These are phyloP conservation scores for Octodon degus DNA, from an alignment of 2,113 vertebrate genomes.

Conservation along the genomic window DNA sequence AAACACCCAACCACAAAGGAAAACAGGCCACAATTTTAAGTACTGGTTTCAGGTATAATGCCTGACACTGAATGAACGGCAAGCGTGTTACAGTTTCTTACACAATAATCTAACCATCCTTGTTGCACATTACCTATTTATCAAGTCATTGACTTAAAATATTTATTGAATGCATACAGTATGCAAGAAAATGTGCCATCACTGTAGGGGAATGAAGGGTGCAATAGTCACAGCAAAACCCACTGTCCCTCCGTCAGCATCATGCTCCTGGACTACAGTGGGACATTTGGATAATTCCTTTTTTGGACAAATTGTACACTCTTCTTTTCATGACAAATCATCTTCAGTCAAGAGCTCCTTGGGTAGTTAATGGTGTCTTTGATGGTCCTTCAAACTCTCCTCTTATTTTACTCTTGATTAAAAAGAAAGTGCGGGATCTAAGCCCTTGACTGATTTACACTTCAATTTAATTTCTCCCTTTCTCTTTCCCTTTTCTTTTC, in stretches of 20 bases:
- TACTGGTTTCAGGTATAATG: not conserved
- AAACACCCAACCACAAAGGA: not conserved
- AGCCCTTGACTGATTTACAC: slow-evolving; percentile 82
- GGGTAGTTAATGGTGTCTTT: slow-evolving; percentile 77
- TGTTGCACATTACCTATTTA: not conserved
- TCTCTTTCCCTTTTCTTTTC: slow-evolving; percentile 74
- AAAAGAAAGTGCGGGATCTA: slow-evolving; percentile 77
- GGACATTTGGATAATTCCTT: slow-evolving; percentile 11
- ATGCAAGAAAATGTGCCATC: not conserved
- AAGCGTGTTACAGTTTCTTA: not conserved
- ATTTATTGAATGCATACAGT: not conserved
- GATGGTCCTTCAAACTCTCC: slow-evolving; percentile 81
- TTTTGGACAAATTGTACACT: slow-evolving; percentile 59
- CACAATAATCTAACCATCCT: not conserved
- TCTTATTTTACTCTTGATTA: slow-evolving; percentile 84
- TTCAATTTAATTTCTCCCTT: slow-evolving; percentile 82
- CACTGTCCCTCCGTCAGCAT: not conserved
- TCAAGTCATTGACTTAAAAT: not conserved
- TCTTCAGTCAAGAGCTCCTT: slow-evolving; percentile 80
- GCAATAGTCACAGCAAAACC: not conserved
- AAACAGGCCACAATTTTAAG: not conserved
- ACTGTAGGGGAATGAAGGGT: not conserved
- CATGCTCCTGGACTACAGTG: not conserved
- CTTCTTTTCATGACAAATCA: slow-evolving; percentile 73
- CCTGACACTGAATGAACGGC: not conserved